These are phyloP conservation scores for Rhyzopertha dominica DNA, from an alignment of 1,140 invertebrate species.

Conservation along the genomic window DNA sequence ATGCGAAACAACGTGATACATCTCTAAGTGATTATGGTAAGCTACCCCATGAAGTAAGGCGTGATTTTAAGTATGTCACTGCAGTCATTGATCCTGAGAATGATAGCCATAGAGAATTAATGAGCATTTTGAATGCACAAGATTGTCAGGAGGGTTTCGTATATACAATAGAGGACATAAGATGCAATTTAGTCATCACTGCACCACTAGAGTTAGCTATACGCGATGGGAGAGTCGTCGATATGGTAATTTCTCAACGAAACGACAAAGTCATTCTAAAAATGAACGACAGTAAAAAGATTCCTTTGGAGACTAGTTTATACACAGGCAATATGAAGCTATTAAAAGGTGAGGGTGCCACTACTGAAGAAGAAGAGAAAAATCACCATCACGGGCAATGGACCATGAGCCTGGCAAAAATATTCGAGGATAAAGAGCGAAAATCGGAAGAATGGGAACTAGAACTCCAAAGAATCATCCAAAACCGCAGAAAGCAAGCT, in stretches of 20 bases:
- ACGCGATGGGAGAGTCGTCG: constrained; percentile 67
- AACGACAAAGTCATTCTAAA: constrained; percentile 67
- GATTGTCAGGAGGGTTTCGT: constrained; percentile 59
- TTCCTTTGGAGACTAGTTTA: constrained; percentile 64
- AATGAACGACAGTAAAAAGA: constrained; percentile 64
- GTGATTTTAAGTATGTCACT: constrained; percentile 69
- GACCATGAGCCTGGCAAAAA: constrained; percentile 61
- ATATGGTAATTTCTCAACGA: constrained; percentile 69
- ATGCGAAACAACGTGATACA: constrained; percentile 59
- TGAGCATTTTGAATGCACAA: constrained; percentile 58
- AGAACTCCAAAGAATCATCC: constrained; percentile 40
- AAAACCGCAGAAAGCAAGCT: constrained; percentile 43
- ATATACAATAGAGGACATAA: constrained; percentile 68
- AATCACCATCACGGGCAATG: constrained; percentile 51
- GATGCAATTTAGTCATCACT: constrained; percentile 69
- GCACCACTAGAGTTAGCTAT: constrained; percentile 70
- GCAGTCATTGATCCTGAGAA: constrained; percentile 61
- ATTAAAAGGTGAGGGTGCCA: constrained; percentile 56
- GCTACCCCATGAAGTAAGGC: constrained; percentile 58
- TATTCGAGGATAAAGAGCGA: constrained; percentile 72
- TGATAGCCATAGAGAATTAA: constrained; percentile 56
- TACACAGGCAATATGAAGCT: constrained; percentile 55
- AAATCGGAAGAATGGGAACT: constrained; percentile 55
- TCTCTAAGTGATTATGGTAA: constrained; percentile 58
- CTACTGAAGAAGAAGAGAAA: constrained; percentile 57